Percentiles rank a stretch among this genome's conserved stretches.
Conservation (phyloP, 2,797 vertebrate species). For the Enteromius anoplus region DNA sequence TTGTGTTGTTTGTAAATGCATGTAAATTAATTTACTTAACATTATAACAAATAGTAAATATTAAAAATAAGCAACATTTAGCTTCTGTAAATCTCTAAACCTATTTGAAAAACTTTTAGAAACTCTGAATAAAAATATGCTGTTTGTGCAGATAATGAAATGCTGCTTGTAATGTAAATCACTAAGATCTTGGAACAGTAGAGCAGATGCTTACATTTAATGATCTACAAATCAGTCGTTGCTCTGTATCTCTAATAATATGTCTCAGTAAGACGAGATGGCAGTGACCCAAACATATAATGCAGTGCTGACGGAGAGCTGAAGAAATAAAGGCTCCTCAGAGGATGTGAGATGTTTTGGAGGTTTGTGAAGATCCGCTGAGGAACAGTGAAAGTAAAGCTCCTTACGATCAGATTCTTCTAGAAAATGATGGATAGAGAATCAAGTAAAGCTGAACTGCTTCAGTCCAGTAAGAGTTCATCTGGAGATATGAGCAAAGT, state of each 20-base stretch:
- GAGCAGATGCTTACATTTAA: background rate
- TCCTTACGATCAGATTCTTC: background rate
- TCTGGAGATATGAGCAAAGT: background rate
- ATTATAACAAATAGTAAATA: background rate
- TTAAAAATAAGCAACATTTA: background rate
- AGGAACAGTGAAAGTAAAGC: too few relatives aligned
- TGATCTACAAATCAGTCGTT: background rate
- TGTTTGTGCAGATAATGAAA: background rate
- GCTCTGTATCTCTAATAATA: background rate
- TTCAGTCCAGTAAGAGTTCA: background rate
- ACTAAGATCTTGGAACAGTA: background rate
- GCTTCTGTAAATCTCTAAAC: background rate
- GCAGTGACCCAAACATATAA: background rate
- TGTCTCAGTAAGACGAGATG: background rate
- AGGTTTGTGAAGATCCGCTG: too few relatives aligned
- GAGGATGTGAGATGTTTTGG: background rate
- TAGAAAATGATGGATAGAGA: background rate
- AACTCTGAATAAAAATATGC: background rate
- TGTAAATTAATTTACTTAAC: background rate
- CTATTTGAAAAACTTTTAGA: background rate
- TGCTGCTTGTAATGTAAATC: background rate
- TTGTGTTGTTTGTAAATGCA: background rate
- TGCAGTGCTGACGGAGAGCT: background rate
- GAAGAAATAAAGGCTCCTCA: background rate
- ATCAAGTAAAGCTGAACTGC: background rate